phyloP scores from a whole-genome alignment of 2,113 vertebrate genomes.

The Arothron firmamentum region DNA sequence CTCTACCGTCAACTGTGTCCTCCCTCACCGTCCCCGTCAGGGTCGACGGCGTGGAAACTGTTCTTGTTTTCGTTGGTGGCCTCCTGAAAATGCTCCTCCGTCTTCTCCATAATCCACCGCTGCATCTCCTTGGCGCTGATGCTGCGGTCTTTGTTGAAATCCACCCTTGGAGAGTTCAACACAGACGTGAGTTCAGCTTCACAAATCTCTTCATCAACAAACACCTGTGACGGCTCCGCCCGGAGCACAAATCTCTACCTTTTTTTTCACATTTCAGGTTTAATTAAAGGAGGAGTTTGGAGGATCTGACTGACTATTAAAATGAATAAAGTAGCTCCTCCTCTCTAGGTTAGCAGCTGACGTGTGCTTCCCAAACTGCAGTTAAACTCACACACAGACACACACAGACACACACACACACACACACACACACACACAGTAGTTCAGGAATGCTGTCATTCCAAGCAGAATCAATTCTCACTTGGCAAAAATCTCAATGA shows the following conservation, averaged over 20 bases:
- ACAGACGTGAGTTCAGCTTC: background rate
- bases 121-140: conserved; percentile 93
- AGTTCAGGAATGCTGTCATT: background rate
- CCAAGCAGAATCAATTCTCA: conserved; percentile 57
- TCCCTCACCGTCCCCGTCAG: conserved; percentile 85
- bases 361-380: too few relatives aligned
- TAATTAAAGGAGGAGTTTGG: too few relatives aligned
- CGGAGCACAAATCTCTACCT: too few relatives aligned
- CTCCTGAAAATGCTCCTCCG: conserved; percentile 91
- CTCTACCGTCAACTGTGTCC: background rate
- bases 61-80: conserved; percentile 87
- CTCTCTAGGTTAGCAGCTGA: too few relatives aligned
- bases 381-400: too few relatives aligned
- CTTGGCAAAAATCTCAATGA: conserved; percentile 91
- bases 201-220: background rate
- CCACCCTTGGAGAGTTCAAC: conserved; percentile 75
- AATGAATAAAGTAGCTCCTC: too few relatives aligned
- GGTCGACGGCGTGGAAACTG: conserved; percentile 89
- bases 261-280: too few relatives aligned
- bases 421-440: too few relatives aligned
- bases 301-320: too few relatives aligned
- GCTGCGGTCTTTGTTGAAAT: conserved; percentile 82
- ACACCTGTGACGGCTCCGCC: background rate
- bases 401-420: too few relatives aligned
- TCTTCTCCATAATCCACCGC: conserved; percentile 95